These are phyloP conservation scores for Anisognathus igniventris DNA, from an alignment of 2,797 vertebrate species.

Conservation along the genomic window DNA sequence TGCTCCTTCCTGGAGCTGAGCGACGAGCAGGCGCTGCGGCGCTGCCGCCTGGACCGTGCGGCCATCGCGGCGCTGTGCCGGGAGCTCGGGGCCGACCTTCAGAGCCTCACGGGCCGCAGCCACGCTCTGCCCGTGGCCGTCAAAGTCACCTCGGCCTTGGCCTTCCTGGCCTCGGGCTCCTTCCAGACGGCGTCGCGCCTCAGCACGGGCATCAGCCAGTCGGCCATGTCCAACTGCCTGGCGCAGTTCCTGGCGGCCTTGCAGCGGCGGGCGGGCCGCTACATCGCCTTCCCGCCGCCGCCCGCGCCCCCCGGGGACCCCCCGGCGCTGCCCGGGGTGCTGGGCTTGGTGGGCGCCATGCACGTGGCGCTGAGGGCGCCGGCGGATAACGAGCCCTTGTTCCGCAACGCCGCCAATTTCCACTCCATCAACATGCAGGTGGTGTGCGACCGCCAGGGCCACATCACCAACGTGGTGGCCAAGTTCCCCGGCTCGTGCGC, in stretches of 20 bases:
- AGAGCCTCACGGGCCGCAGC: background rate
- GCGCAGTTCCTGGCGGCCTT: background rate
- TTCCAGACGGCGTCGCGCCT: background rate
- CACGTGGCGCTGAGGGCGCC: background rate
- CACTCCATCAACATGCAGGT: conserved; percentile 22
- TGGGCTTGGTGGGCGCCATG: background rate
- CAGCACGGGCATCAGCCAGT: conserved; percentile 7
- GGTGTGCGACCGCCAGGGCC: background rate
- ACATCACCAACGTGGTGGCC: conserved; percentile 12
- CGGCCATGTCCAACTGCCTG: background rate
- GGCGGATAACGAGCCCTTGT: background rate
- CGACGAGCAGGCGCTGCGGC: conserved; percentile 15
- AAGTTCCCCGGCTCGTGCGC: background rate
- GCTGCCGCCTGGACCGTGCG: background rate
- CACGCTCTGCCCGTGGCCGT: background rate
- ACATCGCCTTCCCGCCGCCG: background rate
- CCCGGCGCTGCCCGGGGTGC: background rate
- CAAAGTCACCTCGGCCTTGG: background rate
- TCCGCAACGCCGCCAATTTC: background rate
- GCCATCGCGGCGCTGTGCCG: background rate
- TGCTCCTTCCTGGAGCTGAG: conserved; percentile 39
- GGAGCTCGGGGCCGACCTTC: background rate
- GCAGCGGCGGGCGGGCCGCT: background rate
- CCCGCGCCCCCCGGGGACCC: background rate
- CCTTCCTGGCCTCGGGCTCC: background rate